Evolutionary conservation across 2,113 vertebrate genomes (phyloP).

Genomic region (Formicarius rufipectus): DNA sequence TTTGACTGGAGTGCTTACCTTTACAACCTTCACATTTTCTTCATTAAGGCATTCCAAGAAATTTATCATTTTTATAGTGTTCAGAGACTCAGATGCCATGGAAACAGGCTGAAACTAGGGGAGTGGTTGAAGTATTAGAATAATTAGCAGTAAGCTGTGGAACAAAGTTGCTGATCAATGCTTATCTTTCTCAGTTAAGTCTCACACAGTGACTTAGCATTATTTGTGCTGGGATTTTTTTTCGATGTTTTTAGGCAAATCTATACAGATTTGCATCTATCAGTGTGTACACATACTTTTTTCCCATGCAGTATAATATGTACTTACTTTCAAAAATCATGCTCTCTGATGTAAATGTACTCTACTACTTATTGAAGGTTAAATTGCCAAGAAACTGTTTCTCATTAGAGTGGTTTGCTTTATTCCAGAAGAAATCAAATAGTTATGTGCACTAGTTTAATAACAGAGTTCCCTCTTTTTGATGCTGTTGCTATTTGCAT

Average conservation of each 20-base stretch:
- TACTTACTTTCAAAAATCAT: not conserved
- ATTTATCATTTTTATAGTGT: conserved; percentile 35
- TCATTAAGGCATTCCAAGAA: conserved; percentile 14
- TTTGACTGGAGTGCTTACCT: conserved; percentile 11
- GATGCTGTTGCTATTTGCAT: not conserved
- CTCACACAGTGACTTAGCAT: not conserved
- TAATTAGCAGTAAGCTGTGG: not conserved
- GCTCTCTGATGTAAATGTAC: not conserved
- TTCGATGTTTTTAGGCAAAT: not conserved
- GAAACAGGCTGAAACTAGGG: conserved; percentile 14
- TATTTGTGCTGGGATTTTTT: not conserved
- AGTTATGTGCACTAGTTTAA: not conserved
- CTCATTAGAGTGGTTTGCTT: not conserved
- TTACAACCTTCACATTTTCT: conserved; percentile 34
- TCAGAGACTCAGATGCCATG: conserved; percentile 9
- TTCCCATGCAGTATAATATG: not conserved
- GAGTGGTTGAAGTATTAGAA: not conserved
- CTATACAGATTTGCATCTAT: not conserved
- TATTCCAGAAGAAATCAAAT: not conserved
- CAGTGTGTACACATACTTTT: not conserved
- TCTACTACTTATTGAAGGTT: not conserved
- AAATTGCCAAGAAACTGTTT: not conserved
- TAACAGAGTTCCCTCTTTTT: not conserved
- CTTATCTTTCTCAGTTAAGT: not conserved
- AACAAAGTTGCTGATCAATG: not conserved